Evolutionary conservation across 2,113 vertebrate genomes (phyloP).

Genomic region (Zosterops pallidus): DNA sequence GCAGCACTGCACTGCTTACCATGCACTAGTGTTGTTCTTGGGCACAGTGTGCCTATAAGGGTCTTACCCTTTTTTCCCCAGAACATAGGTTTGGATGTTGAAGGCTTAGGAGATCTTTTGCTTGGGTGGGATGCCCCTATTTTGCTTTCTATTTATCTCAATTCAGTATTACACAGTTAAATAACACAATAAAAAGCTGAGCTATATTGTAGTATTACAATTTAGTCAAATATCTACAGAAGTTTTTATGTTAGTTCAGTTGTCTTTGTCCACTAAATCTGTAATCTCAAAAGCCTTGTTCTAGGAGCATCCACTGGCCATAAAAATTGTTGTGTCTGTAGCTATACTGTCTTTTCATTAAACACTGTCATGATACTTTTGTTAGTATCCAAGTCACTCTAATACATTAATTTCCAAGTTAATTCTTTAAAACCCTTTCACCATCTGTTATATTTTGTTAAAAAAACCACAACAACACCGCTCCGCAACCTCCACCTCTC

Average conservation of each 20-base stretch:
- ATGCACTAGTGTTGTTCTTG: fast-evolving
- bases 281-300: background rate
- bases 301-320: background rate
- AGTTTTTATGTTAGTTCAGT: background rate
- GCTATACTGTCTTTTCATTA: background rate
- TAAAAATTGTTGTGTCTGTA: background rate
- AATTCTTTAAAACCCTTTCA: background rate
- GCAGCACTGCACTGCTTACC: fast-evolving
- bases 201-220: background rate
- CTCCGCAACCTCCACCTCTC: background rate
- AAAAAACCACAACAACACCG: background rate
- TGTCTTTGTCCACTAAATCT: background rate
- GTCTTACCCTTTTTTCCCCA: background rate
- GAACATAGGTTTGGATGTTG: background rate
- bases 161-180: background rate
- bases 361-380: background rate
- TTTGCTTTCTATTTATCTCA: background rate
- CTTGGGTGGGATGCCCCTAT: background rate
- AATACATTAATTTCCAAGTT: background rate
- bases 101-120: background rate
- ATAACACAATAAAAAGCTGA: background rate
- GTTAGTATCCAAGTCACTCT: background rate
- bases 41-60: background rate
- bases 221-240: background rate
- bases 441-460: background rate